Evolutionary conservation across 2,113 vertebrate species (phyloP), one percentile per base, ranked within the genome.

Genomic region (Holacanthus passer): DNA sequence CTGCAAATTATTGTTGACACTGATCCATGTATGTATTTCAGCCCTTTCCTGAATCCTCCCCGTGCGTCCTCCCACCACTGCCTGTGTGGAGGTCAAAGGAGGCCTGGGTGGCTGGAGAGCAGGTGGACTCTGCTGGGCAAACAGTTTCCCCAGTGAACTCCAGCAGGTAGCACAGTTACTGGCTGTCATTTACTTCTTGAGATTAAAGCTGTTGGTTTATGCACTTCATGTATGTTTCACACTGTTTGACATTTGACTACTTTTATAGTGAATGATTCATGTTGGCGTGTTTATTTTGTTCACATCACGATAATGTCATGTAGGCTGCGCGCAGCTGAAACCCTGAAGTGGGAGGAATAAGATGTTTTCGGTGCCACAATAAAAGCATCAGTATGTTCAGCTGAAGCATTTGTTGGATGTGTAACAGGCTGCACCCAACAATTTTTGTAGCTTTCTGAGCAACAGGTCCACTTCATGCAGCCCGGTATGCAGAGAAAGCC

Each of bases 61-160:
- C 73, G 35, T 10, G 10, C 32, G 13, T 48, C 17, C 67, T 65
- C 41, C 65, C 91, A 69, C 32, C 89, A 83, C 70, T 59, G 45
- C 86, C 91, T 31, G 79, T 58, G 50, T 64, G 73, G 87, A 89
- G 71, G 55, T 91, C 93, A 24, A 93, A 90, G 73, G 93, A 96
- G 86, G 94, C 94, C 81, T 96, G 96, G 94, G 75, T 83, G 17
- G 81, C 71, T 77, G 79, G 32, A 72, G 87, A 94, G 81, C 92
- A 68, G n/a, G 39, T 66, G 39, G 47, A 73, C 19, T 29, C 22
- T 5, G 22, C 55, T 87, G 81, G 84, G 70, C 90, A 85, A 77
- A 89, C 68, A 39, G 56, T 41, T 67, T 94, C 89, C 39, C 72
- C 47, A 13, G 35, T 77, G 4, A 83, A 72, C 85, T 88, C 22